phyloP scores from a whole-genome alignment of 2,113 vertebrate species.

The Notothenia coriiceps region DNA sequence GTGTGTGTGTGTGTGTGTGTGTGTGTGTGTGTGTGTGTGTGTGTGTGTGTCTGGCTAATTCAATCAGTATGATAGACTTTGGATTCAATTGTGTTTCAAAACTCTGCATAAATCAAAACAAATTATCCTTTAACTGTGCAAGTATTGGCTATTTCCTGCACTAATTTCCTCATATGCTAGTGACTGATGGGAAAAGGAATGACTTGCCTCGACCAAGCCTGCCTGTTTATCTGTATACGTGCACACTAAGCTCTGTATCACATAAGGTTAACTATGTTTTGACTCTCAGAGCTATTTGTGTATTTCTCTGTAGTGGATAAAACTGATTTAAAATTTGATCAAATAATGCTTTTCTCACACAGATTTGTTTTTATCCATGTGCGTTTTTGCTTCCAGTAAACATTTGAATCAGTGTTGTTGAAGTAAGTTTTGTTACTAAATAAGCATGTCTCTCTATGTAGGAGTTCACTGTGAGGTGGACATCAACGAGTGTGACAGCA shows the following conservation, averaged over 20 bases:
- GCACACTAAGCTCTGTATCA: constrained; percentile 7
- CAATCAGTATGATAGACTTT: constrained; percentile 2
- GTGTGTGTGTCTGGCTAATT: constrained; percentile 3
- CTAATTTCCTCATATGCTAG: constrained; percentile 49
- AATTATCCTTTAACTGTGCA: constrained; percentile 14
- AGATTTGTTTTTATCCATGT: neutral
- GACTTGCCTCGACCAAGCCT: neutral
- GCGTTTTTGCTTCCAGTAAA: neutral
- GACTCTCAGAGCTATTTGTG: neutral
- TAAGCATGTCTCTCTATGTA: constrained; percentile 53
- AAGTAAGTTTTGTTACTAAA: neutral
- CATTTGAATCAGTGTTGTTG: neutral
- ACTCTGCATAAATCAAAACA: constrained; percentile 27
- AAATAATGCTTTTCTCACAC: neutral
- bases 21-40: constrained; percentile 7
- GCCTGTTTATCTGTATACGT: neutral
- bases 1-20: constrained; percentile 9
- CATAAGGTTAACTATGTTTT: constrained; percentile 11
- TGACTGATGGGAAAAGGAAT: neutral
- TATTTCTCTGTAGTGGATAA: neutral
- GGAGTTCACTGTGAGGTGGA: constrained; percentile 90
- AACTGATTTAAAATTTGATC: neutral
- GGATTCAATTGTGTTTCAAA: constrained; percentile 11
- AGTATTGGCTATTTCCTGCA: constrained; percentile 32
- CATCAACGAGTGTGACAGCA: constrained; percentile 90